phyloP scores from a whole-genome alignment of 1,140 invertebrate genomes.

The Rhyzopertha dominica region DNA sequence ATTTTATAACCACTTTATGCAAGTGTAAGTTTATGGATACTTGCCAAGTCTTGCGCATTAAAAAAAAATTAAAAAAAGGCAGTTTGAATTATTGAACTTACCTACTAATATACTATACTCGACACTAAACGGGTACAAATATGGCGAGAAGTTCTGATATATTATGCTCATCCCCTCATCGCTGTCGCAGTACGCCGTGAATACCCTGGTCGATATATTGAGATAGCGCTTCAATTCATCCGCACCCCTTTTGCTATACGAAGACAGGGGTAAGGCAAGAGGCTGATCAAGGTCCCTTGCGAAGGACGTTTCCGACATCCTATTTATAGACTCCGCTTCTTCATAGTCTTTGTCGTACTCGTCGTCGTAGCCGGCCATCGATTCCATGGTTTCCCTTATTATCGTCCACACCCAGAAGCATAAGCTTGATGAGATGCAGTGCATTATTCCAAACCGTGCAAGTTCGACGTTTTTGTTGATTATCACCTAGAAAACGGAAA shows the following conservation, averaged over 20 bases:
- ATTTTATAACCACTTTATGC: no score
- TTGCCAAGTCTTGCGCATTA: no score
- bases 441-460: conserved; percentile 67
- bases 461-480: conserved; percentile 55
- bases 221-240: conserved; percentile 23
- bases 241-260: conserved; percentile 32
- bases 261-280: conserved; percentile 32
- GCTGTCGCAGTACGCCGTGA: conserved; percentile 36
- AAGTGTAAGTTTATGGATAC: no score
- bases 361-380: conserved; percentile 34
- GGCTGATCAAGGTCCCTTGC: conserved; percentile 11
- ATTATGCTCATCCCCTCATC: conserved; percentile 47
- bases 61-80: conserved; percentile 9
- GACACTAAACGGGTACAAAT: conserved; percentile 69
- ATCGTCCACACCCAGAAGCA: conserved; percentile 72
- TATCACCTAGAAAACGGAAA: conserved; percentile 57
- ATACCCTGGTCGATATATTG: conserved; percentile 22
- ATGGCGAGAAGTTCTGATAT: conserved; percentile 58
- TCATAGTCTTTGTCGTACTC: conserved; percentile 15
- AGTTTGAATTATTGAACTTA: conserved; percentile 38
- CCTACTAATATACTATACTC: conserved; percentile 69
- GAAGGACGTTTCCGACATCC: conserved; percentile 8
- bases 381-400: conserved; percentile 61
- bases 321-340: conserved; percentile 4
- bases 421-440: conserved; percentile 64